Evolutionary conservation across 2,797 vertebrate genomes (phyloP), one percentile per base, ranked within the genome.

Genomic region (Anguilla pacifica): DNA sequence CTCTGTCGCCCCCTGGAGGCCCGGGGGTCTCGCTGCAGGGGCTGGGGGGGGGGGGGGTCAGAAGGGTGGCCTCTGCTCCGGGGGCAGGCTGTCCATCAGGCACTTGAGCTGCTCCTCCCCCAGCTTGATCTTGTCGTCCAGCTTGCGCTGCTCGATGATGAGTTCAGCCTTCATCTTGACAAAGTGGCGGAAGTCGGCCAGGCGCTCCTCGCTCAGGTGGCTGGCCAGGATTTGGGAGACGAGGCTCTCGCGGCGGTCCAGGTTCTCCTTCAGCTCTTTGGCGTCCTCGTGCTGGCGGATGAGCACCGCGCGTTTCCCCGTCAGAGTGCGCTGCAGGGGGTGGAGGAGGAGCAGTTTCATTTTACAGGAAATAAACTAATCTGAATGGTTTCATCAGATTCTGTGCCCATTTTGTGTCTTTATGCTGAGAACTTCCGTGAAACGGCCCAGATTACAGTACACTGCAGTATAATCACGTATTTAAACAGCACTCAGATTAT

Each of bases 151-250:
- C 95, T 99, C 98, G 9, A 99, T 98, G 94, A 99, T 98, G 92
- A 99, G 99, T 17, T 98, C 98, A 0, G 99, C 99, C 94, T 99
- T 99, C 99, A 99, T 99, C 94, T 98, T 99, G 85, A 99, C 98
- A 91, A 99, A 99, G 96, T 99, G 97, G 95, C 97, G 96, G 9
- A 99, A 99, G 95, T 99, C 98, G 0, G 97, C 96, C 31, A 99
- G 96, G 94, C 93, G 96, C 90, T 99, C 98, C 83, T 97, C 97
- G 0, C 93, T 94, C 90, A 99, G 95, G 92, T 97, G 96, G 94
- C 90, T 95, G 0, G 96, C 95, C 95, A 99, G 93, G 92, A 99
- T 98, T 90, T 97, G 97, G 1, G 93, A 97, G 55, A 99, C 98
- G 0, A 97, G 91, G 0, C 97, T 95, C 72, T 99, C 98, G 5